Evolutionary conservation across 2,113 vertebrate species (phyloP).

Genomic region (Aix galericulata): DNA sequence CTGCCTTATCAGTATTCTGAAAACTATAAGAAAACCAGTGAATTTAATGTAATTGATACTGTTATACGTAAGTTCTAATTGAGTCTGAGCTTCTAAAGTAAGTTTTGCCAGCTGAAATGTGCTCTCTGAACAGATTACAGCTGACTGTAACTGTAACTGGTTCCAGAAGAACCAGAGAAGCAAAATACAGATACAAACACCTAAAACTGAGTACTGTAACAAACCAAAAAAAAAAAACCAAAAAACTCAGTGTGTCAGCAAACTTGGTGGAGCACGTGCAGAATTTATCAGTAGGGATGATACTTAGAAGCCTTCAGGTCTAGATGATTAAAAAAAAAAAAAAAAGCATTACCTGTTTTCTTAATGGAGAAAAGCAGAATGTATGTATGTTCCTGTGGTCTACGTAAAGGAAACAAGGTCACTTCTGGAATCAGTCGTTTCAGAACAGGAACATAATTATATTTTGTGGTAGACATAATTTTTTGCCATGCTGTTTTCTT

Average conservation of each 20-base stretch:
- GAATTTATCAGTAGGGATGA: not conserved
- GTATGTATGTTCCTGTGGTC: not conserved
- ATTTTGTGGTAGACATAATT: not conserved
- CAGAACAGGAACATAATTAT: not conserved
- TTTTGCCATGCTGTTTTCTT: not conserved
- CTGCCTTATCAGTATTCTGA: not conserved
- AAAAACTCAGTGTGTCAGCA: not conserved
- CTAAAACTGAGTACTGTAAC: not conserved
- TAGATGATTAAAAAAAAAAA: not conserved
- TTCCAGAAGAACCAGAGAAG: not conserved
- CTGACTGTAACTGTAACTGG: not conserved
- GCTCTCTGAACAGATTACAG: not conserved
- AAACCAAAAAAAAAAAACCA: not conserved
- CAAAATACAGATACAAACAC: not conserved
- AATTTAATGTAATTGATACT: not conserved
- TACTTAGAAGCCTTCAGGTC: not conserved
- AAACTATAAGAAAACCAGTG: not conserved
- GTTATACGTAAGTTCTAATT: not conserved
- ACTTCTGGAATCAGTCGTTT: not conserved
- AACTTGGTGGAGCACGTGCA: not conserved
- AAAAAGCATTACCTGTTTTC: not conserved
- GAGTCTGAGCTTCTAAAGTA: not conserved
- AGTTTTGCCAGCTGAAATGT: not conserved
- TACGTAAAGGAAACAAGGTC: not conserved
- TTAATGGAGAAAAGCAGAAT: not conserved